phyloP scores from a whole-genome alignment of 1,140 invertebrate species.

The Ostrea denselamellosa region DNA sequence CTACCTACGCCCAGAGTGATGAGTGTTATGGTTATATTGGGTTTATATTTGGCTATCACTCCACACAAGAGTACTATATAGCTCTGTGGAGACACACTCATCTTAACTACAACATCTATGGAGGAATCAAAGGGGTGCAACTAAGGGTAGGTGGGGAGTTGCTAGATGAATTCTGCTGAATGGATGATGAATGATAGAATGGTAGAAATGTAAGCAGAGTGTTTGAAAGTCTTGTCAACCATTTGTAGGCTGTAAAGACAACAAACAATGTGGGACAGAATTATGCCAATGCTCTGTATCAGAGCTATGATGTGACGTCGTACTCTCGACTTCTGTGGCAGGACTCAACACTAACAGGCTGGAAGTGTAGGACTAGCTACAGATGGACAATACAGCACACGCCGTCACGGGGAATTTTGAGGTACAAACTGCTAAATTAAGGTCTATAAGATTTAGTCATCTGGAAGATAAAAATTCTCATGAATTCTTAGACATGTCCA shows the following conservation, averaged over 20 bases:
- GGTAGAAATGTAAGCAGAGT: background rate
- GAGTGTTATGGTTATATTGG: constrained; percentile 81
- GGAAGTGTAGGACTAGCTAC: constrained; percentile 63
- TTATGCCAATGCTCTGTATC: constrained; percentile 81
- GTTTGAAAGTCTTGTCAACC: background rate
- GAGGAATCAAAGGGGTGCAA: constrained; percentile 86
- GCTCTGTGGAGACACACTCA: constrained; percentile 97
- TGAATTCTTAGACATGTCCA: no score
- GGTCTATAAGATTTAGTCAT: no score
- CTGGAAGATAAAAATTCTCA: no score
- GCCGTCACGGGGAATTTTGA: constrained; percentile 60
- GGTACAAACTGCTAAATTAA: constrained; percentile 43
- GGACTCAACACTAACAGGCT: constrained; percentile 59
- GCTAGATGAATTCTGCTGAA: constrained; percentile 65
- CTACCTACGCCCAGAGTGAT: constrained; percentile 53
- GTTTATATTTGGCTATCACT: constrained; percentile 92
- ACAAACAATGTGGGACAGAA: constrained; percentile 86
- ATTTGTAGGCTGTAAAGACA: background rate
- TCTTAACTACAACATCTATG: constrained; percentile 48
- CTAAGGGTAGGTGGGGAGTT: constrained; percentile 84
- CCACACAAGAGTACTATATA: constrained; percentile 93
- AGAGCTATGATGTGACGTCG: constrained; percentile 86
- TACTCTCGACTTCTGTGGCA: constrained; percentile 60
- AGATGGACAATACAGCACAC: constrained; percentile 61
- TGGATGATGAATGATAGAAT: background rate